Conservation (phyloP, 2,888 invertebrate species). For the Protodeltote pygarga region DNA sequence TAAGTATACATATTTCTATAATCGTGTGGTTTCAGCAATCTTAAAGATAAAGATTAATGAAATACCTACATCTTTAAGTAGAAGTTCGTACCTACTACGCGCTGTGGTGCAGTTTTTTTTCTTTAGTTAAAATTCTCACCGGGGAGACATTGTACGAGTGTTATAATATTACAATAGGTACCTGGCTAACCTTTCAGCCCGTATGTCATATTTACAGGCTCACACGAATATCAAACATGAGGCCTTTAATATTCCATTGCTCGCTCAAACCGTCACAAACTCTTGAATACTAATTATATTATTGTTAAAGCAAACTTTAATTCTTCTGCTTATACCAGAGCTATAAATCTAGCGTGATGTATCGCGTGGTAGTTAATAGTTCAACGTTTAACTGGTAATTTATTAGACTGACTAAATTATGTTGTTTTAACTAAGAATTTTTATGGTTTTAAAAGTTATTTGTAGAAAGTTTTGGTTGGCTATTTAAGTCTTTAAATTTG, state of each 20-base stretch:
- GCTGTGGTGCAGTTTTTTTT: too few relatives aligned
- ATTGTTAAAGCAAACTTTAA: constrained; percentile 43
- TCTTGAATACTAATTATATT: constrained; percentile 75
- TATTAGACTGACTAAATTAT: constrained; percentile 40
- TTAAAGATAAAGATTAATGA: too few relatives aligned
- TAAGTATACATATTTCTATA: too few relatives aligned
- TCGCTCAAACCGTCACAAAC: constrained; percentile 50
- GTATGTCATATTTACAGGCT: constrained; percentile 46
- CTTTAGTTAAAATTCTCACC: not conserved
- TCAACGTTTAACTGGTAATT: constrained; percentile 35
- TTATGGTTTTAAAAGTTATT: constrained; percentile 31
- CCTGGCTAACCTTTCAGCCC: not conserved
- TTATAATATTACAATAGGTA: not conserved
- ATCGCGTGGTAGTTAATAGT: constrained; percentile 37
- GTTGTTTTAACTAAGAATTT: constrained; percentile 44
- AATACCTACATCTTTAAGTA: too few relatives aligned
- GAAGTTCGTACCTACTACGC: too few relatives aligned
- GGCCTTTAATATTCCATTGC: constrained; percentile 61
- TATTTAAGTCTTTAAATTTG: constrained; percentile 12
- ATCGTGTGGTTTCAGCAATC: too few relatives aligned
- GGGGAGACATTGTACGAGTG: too few relatives aligned
- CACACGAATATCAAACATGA: constrained; percentile 59
- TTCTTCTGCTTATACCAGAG: constrained; percentile 19
- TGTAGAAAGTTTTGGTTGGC: constrained; percentile 3
- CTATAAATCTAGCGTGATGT: constrained; percentile 40